Base-by-base conservation (phyloP, 2,797 vertebrate genomes). In the Lindbergichthys nudifrons region DNA sequence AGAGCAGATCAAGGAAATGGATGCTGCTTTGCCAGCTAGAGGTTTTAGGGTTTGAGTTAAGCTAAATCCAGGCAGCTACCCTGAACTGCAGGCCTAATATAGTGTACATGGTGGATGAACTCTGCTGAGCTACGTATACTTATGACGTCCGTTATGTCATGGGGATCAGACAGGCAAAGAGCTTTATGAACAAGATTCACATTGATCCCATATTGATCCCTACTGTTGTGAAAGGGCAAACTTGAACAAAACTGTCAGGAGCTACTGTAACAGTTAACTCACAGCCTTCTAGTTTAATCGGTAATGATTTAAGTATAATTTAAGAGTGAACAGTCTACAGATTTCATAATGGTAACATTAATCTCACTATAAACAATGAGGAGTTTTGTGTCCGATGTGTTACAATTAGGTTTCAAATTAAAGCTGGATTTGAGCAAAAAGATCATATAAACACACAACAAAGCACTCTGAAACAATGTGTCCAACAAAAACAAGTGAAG, bases 141-240 rank as follows among this genome's bases (percentile, higher is more conserved):
- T 84, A 82, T 89, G 88, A 90, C 80, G 76, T 90, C 61, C 57
- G 79, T 73, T 58, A 21, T 30, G 6, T 63, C 70, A 58, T 19
- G 52, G 42, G 65, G 83, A 81, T 85, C 81, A 87, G 80, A 87
- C 79, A 21, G 64, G n/a, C n/a, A 39, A 48, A 43, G 75, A 73
- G 59, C 63, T 66, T 71, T 23, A 63, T 42, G 50, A 81, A 75
- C 12, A 73, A 65, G 67, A 73, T 41, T 76, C 45, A 18, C 60
- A 69, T 14, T 67, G 46, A 75, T 70, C 66, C 30, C 8, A 30
- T 47, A 42, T 32, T 76, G 36, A 73, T 70, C 50, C 71, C 39
- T 36, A 43, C 69, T 80, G 46, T 81, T 77, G 47, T 48, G 9
- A 74, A 50, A 48, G 41, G 48, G 56, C 36, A 67, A 21, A 50